Percentiles rank a stretch among this genome's conserved stretches.
Evolutionary conservation across 2,888 invertebrate species (phyloP).

Genomic region (Isoperla grammatica): DNA sequence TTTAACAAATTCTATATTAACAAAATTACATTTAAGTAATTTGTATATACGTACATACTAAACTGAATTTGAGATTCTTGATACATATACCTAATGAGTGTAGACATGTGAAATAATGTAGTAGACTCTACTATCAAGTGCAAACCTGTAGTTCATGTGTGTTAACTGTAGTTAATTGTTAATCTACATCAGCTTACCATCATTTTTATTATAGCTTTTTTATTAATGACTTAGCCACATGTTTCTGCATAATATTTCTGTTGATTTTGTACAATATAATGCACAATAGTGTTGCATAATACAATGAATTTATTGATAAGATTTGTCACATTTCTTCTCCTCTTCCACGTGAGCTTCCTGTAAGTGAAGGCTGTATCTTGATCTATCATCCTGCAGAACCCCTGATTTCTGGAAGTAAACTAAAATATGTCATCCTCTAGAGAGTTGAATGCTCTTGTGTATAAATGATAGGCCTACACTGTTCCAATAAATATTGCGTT

Average conservation of each 20-base stretch:
- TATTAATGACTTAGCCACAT: slow-evolving; percentile 1
- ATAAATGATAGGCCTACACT: no score
- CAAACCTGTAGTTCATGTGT: slow-evolving; percentile 5
- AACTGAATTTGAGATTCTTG: no score
- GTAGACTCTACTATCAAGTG: not conserved
- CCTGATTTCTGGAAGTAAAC: no score
- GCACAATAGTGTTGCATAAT: slow-evolving; percentile 23
- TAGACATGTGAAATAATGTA: not conserved
- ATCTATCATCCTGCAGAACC: no score
- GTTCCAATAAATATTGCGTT: no score
- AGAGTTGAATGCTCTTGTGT: no score
- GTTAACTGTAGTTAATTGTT: slow-evolving; percentile 9
- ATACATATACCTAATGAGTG: no score
- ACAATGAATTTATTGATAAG: slow-evolving; percentile 4
- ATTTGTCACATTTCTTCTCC: not conserved
- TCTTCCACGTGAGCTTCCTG: no score
- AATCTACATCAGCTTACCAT: slow-evolving; percentile 4
- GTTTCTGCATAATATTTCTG: slow-evolving; percentile 16
- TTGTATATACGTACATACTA: no score
- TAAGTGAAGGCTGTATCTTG: no score
- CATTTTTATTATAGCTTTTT: slow-evolving; percentile 10
- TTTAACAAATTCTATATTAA: slow-evolving; percentile 5
- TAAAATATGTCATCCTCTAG: no score
- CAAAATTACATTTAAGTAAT: not conserved
- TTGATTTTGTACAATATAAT: slow-evolving; percentile 19